Evolutionary conservation across 2,113 vertebrate species (phyloP), one percentile per base, ranked within the genome.

Genomic region (Lophochroa leadbeateri): DNA sequence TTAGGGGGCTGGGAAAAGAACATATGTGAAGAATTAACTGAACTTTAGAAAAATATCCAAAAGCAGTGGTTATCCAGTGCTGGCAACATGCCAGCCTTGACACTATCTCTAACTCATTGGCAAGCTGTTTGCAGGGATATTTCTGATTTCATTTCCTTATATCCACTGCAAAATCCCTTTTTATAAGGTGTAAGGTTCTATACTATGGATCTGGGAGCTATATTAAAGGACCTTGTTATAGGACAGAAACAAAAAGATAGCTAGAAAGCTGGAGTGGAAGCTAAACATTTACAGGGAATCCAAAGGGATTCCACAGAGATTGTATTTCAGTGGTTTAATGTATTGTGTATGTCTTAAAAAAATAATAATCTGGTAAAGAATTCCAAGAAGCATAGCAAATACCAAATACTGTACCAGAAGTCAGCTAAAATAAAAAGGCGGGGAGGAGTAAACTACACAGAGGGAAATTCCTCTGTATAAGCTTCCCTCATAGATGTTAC

Each of bases 101-200:
- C 69, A 50, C 88, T 74, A 18, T 82, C 84, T 90, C n/a, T 70
- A 64, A 68, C 13, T 93, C 69, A 44, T 27, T 91, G 80, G 80
- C 37, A 92, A 86, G 47, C 27, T 83, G 19, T 79, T 95, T 91
- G 21, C 17, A 68, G 24, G 33, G 21, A 64, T 82, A 86, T 81
- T 96, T 96, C 68, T 96, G 68, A 65, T 84, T 92, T 65, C 6
- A 79, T 75, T 95, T 96, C 90, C 88, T 90, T 71, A 71, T 31
- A 75, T 76, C 35, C 72, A 81, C 69, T 90, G 61, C 80, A 93
- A 93, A 96, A 91, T 88, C 57, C 47, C 9, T 78, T 93, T 96
- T 95, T 78, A 93, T 93, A 94, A 90, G 70, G 84, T 96, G 89
- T 61, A 71, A 94, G 60, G 47, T 75, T 93, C 79, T 84, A 47